Percentiles rank a stretch among this genome's conserved stretches.
Evolutionary conservation across 2,113 vertebrate species (phyloP).

Genomic region (Channa argus): DNA sequence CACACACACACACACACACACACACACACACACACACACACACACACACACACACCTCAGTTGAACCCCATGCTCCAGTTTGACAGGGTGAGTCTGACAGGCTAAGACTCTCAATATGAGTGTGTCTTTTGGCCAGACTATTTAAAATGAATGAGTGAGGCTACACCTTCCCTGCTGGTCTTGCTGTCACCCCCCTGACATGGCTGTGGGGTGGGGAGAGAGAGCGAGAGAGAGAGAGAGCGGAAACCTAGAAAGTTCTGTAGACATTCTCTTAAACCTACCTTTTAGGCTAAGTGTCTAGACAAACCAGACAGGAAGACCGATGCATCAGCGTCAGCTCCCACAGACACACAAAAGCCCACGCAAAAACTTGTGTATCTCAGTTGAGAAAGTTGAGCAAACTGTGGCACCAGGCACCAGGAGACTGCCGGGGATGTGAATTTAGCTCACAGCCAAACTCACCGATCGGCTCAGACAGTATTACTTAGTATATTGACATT

Average conservation of each 20-base stretch:
- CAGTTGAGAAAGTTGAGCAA: background rate
- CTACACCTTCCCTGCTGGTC: background rate
- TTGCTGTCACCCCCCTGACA: constrained; percentile 1
- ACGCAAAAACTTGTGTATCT: background rate
- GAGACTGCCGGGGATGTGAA: constrained; percentile 1
- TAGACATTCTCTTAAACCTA: background rate
- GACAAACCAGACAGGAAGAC: constrained; percentile 35
- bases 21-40: background rate
- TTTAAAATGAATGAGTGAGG: no score
- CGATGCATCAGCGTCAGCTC: constrained; percentile 13
- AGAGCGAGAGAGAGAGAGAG: no score
- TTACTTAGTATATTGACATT: constrained; percentile 1
- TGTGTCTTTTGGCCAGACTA: background rate
- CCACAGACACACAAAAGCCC: constrained; percentile 13
- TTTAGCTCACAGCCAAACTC: background rate
- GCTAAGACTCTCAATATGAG: background rate
- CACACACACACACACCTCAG: background rate
- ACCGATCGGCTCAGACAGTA: constrained; percentile 5
- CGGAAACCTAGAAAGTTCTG: background rate
- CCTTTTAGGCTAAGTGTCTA: constrained; percentile 11
- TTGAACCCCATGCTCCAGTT: constrained; percentile 6
- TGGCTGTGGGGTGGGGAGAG: no score
- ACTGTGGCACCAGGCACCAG: constrained; percentile 15
- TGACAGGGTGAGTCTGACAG: constrained; percentile 43
- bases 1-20: background rate